Base-by-base conservation (phyloP, 2,113 vertebrate species). In the Vicugna pacos region DNA sequence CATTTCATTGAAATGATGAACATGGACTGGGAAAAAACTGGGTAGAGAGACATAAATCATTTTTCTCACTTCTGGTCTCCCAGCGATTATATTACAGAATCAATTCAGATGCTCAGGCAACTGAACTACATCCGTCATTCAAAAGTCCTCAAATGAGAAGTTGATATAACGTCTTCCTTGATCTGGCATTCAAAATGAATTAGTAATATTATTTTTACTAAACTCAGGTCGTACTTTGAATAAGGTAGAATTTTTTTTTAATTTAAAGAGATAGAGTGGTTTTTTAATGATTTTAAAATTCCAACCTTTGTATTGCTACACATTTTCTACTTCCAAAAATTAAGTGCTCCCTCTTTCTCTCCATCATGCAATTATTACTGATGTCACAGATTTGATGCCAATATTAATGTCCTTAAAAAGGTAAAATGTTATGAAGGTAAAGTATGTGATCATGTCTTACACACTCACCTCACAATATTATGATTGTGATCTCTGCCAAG, bases 11-110 rank as follows among this genome's bases (percentile, higher is more conserved):
- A 96, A 94, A 69, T 83, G 67, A 94, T 69, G 17, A 54, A 58
- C 72, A 77, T 22, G 15, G 35, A 5, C 13, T 82, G 89, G 35
- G 35, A 83, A 96, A 89, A 93, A 85, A 80, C 1, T 30, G 13
- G 17, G 32, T 42, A 73, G 19, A 75, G 7, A 60, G 12, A 67
- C 64, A 97, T 70, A 91, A 90, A 89, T 94, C 28, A 94, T 42
- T 82, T 85, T 95, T 30, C 73, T 76, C 8, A 92, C 50, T 88
- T 97, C 32, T 76, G 50, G 79, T 81, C 58, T 91, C 80, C 7
- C 5, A 65, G 6, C 24, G 93, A 65, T 97, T 97, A 92, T 46
- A 65, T 93, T 89, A 83, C 19, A 72, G 24, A 93, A 94, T 95
- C 76, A 48, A 87, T 93, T 89, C 79, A 87, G 38, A 79, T 42